Base-by-base conservation (phyloP, 2,888 invertebrate species). In the Molorchus minor region DNA sequence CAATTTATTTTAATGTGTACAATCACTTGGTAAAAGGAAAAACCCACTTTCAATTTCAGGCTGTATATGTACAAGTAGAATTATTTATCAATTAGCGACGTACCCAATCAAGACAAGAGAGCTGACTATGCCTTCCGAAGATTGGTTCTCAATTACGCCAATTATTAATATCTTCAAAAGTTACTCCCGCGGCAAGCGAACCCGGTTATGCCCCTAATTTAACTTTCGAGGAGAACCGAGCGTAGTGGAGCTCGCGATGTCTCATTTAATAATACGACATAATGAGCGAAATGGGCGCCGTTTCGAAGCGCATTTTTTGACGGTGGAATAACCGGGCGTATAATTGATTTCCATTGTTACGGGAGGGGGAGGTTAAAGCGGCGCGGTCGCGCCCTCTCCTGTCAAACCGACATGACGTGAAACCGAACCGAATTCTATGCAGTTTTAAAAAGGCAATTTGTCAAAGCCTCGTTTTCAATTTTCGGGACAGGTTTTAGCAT, bases 331-430 rank as follows among this genome's bases (percentile, higher is more conserved):
- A 38, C 38, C 36, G 35, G 25, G 36, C 49, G 49, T 38, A 25
- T 38, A 49, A 49, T 49, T 49, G 49, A 49, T 49, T 49, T 49
- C 12, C 49, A 49, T 49, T 49, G 38, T 49, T 49, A 38, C 20
- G 7, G 21, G 43, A 15, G 7, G 13, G 43, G 5, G 10, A 29
- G 49, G 49, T 49, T 38, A 49, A 25, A 36, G 5, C 10, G 25
- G 49, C 33, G n/a, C n/a, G n/a, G n/a, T n/a, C n/a, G n/a, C n/a
- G n/a, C n/a, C n/a, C n/a, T n/a, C n/a, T n/a, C n/a, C 38, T 25
- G 49, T 49, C 49, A 49, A 20, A 25, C 15, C 49, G 49, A 21
- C 25, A 19, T 15, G 49, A 25, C 21, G 20, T 38, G 17, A 38
- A 49, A 38, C 49, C 49, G 25, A 38, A 17, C 36, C 38, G 20